Evolutionary conservation across 2,888 invertebrate species (phyloP).

Genomic region (Drosophila nr. perissopoda): DNA sequence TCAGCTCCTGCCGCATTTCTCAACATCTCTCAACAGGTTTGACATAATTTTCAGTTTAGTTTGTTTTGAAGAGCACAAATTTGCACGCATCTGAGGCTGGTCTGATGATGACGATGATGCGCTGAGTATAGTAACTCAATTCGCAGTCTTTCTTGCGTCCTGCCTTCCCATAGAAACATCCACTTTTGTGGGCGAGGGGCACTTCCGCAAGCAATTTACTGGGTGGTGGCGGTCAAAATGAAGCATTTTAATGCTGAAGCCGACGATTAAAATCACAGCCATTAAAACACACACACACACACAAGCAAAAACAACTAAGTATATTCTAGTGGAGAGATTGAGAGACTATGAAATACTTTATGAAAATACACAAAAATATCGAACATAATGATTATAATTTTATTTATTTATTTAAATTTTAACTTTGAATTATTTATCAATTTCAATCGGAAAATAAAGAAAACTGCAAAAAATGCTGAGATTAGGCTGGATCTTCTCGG

Average conservation of each 20-base stretch:
- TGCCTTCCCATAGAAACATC: slow-evolving; percentile 22
- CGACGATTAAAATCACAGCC: slow-evolving; percentile 75
- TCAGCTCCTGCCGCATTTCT: not conserved
- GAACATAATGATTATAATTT: not conserved
- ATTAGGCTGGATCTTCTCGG: not conserved
- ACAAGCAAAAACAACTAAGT: slow-evolving; percentile 2
- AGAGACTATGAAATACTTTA: not conserved
- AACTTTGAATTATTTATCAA: not conserved
- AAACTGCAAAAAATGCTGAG: not conserved
- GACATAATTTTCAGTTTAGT: slow-evolving; percentile 78
- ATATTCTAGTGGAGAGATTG: not conserved
- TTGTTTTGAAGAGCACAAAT: slow-evolving; percentile 75
- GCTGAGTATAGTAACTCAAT: slow-evolving; percentile 7
- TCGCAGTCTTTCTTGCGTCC: not conserved
- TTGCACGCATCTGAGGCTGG: slow-evolving; percentile 65
- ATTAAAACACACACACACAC: slow-evolving; percentile 40
- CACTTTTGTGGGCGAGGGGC: slow-evolving; percentile 74
- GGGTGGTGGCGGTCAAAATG: slow-evolving; percentile 66
- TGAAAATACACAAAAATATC: not conserved
- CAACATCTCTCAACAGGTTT: slow-evolving; percentile 63
- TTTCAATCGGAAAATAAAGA: not conserved
- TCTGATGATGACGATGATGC: slow-evolving; percentile 43
- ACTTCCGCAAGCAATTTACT: slow-evolving; percentile 77
- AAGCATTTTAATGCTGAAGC: slow-evolving; percentile 78
- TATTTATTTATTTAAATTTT: rapidly evolving